phyloP scores from a whole-genome alignment of 2,888 invertebrate species.

The Tanytarsus gracilentus region DNA sequence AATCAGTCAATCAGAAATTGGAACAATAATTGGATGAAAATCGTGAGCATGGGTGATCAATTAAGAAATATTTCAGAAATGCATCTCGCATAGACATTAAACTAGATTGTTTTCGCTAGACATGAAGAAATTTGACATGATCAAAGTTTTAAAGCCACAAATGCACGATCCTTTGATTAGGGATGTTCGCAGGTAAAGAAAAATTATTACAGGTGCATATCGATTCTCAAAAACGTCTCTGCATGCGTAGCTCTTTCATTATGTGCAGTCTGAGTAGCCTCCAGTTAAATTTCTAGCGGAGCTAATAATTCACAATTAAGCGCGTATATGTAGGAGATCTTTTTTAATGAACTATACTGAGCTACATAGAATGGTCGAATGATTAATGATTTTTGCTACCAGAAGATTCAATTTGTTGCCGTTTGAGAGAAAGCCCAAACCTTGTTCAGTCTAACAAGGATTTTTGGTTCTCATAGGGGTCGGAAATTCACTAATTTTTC shows the following conservation, averaged over 20 bases:
- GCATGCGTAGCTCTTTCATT: too few species aligned
- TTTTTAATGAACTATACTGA: constrained; percentile 16
- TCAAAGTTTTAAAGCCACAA: neutral
- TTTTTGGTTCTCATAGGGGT: too few species aligned
- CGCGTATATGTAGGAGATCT: neutral
- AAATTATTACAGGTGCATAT: too few species aligned
- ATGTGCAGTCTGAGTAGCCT: too few species aligned
- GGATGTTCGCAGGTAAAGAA: too few species aligned
- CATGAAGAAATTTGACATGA: neutral
- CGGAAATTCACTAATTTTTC: neutral
- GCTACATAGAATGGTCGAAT: neutral
- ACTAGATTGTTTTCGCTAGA: too few species aligned
- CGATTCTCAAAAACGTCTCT: too few species aligned
- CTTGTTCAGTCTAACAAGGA: too few species aligned
- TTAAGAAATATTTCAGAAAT: neutral
- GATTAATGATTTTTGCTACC: constrained; percentile 26
- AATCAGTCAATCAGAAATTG: constrained; percentile 25
- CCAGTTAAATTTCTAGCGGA: too few species aligned
- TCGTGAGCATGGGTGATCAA: neutral
- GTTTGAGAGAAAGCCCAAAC: neutral
- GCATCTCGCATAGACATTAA: neutral
- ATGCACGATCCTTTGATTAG: too few species aligned
- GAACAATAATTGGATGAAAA: constrained; percentile 10
- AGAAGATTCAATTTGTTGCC: constrained; percentile 21
- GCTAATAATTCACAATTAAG: constrained; percentile 21